Base-by-base conservation (phyloP, 2,888 invertebrate genomes). In the Caenorhabditis sulstoni region DNA sequence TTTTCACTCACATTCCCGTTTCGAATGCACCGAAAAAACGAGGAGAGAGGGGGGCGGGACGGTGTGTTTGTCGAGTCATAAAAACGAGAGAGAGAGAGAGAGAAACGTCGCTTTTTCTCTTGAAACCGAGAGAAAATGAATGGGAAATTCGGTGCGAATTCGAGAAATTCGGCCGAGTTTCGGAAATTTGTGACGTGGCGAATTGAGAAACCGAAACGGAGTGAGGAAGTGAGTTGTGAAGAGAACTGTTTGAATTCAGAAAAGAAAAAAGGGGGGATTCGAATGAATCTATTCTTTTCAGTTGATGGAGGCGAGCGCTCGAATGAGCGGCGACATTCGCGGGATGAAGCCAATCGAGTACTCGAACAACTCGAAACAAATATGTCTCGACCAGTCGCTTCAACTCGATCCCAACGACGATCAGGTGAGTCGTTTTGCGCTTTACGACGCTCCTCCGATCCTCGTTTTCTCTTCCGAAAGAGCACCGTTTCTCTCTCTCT, bases 241-340 rank as follows among this genome's bases (percentile, higher is more conserved):
- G n/a, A n/a, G n/a, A n/a, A n/a, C n/a, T n/a, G n/a, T n/a, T n/a
- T n/a, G n/a, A n/a, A n/a, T n/a, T n/a, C n/a, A n/a, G n/a, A n/a
- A n/a, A n/a, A n/a, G n/a, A n/a, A n/a, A n/a, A n/a, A n/a, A n/a
- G n/a, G n/a, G n/a, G n/a, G n/a, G n/a, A n/a, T n/a, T n/a, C n/a
- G n/a, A n/a, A n/a, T n/a, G n/a, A n/a, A n/a, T n/a, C n/a, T n/a
- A n/a, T n/a, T n/a, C n/a, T n/a, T 81, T 81, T 20, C 73, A 83
- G 83, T 65, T 71, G 11, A 55, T 68, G 0, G 84, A 84, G 53
- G 74, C 61, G 35, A 70, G 79, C 22, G 79, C 82, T 16, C 78
- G 79, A 37, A 68, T 84, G 23, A 74, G 75, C 16, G 84, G 88
- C 16, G 86, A 89, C 59, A 81, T 89, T 20, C 81, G 82, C 55